A percentile compares a stretch with the other conserved stretches of the same genome.
Evolutionary conservation across 2,888 invertebrate genomes (phyloP).

Genomic region (Ceratothoa steindachneri): DNA sequence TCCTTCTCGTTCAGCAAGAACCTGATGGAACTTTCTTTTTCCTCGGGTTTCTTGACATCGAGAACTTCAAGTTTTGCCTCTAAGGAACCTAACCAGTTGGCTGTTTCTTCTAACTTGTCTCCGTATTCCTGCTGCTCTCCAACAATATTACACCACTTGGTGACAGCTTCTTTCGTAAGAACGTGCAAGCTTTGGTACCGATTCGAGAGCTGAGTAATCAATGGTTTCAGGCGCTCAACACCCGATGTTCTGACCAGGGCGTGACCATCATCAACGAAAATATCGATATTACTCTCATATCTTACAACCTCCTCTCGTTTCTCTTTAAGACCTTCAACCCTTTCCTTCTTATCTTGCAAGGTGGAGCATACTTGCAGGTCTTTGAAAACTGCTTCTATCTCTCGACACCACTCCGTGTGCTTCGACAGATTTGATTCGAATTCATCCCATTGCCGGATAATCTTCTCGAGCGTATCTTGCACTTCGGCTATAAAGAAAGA

Average conservation of each 20-base stretch:
- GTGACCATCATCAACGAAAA: slow-evolving; percentile 84
- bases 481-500: slow-evolving; percentile 58
- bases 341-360: slow-evolving; percentile 72
- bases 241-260: slow-evolving; percentile 75
- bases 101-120: slow-evolving; percentile 69
- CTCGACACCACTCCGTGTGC: slow-evolving; percentile 79
- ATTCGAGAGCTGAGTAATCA: slow-evolving; percentile 83
- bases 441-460: slow-evolving; percentile 76
- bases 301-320: slow-evolving; percentile 70
- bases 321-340: slow-evolving; percentile 67
- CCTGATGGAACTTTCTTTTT: slow-evolving; percentile 52
- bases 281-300: slow-evolving; percentile 79
- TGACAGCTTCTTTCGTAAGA: slow-evolving; percentile 65
- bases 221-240: slow-evolving; percentile 76
- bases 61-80: slow-evolving; percentile 62
- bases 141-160: slow-evolving; percentile 75
- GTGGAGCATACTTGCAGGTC: slow-evolving; percentile 79
- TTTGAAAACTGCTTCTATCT: slow-evolving; percentile 75
- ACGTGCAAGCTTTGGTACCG: slow-evolving; percentile 75
- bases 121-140: slow-evolving; percentile 76
- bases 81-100: slow-evolving; percentile 64
- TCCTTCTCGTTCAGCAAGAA: slow-evolving; percentile 67
- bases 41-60: slow-evolving; percentile 58
- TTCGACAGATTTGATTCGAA: slow-evolving; percentile 77
- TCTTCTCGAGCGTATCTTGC: slow-evolving; percentile 68